Evolutionary conservation across 2,113 vertebrate species (phyloP).

Genomic region (Siphamia tubifer): DNA sequence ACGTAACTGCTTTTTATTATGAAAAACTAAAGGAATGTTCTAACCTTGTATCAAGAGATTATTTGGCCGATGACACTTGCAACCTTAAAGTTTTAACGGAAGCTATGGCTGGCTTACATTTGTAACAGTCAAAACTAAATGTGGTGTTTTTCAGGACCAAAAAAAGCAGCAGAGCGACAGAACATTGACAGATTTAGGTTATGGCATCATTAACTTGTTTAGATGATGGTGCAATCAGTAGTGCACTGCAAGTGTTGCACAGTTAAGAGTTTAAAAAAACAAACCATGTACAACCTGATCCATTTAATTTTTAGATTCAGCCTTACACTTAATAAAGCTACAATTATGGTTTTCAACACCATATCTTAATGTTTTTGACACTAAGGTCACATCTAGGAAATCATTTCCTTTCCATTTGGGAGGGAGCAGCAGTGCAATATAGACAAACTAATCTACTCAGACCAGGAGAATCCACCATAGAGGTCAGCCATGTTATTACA

Average conservation of each 20-base stretch:
- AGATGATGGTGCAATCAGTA: not conserved
- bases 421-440: conserved; percentile 4
- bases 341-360: not conserved
- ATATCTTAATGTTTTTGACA: not conserved
- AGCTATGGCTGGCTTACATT: not conserved
- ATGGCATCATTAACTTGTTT: not conserved
- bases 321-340: too few species aligned
- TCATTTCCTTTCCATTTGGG: not conserved
- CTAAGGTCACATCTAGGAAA: not conserved
- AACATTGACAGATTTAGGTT: not conserved
- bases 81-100: not conserved
- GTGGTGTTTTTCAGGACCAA: not conserved
- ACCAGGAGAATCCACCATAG: conserved; percentile 25
- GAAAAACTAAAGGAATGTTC: too few species aligned
- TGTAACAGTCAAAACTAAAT: not conserved
- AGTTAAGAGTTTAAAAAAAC: not conserved
- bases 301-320: too few species aligned
- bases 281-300: not conserved
- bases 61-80: not conserved
- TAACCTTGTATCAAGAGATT: too few species aligned
- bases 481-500: conserved; percentile 41
- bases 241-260: not conserved
- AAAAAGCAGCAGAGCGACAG: not conserved
- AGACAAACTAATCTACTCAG: conserved; percentile 42
- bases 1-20: not conserved